Evolutionary conservation across 2,888 invertebrate species (phyloP).

Genomic region (Eupithecia centaureata): DNA sequence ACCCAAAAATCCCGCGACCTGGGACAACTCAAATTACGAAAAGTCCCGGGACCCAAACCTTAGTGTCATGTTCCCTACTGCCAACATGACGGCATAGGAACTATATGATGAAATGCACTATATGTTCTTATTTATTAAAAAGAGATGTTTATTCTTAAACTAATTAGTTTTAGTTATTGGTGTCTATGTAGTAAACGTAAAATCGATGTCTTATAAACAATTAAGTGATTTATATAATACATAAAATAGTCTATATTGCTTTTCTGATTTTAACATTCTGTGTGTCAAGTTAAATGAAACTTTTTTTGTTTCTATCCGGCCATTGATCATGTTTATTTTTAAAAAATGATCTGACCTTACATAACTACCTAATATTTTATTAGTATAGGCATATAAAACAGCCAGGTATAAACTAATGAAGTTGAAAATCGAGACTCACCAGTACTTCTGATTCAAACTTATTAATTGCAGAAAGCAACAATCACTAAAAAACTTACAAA

Average conservation of each 20-base stretch:
- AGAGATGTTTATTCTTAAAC: not conserved
- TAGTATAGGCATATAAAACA: not conserved
- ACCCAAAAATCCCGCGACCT: too few relatives aligned
- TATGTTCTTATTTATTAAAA: too few relatives aligned
- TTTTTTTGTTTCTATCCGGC: not conserved
- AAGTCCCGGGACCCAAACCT: too few relatives aligned
- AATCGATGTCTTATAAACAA: not conserved
- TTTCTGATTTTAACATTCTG: not conserved
- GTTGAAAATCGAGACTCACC: too few relatives aligned
- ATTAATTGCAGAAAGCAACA: not conserved
- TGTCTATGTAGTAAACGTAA: not conserved
- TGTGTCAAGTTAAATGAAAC: not conserved
- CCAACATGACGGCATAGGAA: too few relatives aligned
- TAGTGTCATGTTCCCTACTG: too few relatives aligned
- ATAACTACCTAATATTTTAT: not conserved
- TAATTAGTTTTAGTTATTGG: not conserved
- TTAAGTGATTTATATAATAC: not conserved
- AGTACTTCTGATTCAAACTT: not conserved
- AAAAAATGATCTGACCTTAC: not conserved
- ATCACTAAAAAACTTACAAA: not conserved
- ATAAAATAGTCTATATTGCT: not conserved
- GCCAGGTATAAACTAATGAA: too few relatives aligned
- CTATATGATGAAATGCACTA: too few relatives aligned
- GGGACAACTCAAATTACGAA: too few relatives aligned
- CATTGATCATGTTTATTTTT: not conserved